phyloP scores from a whole-genome alignment of 2,113 vertebrate species.

The Dipodomys merriami region DNA sequence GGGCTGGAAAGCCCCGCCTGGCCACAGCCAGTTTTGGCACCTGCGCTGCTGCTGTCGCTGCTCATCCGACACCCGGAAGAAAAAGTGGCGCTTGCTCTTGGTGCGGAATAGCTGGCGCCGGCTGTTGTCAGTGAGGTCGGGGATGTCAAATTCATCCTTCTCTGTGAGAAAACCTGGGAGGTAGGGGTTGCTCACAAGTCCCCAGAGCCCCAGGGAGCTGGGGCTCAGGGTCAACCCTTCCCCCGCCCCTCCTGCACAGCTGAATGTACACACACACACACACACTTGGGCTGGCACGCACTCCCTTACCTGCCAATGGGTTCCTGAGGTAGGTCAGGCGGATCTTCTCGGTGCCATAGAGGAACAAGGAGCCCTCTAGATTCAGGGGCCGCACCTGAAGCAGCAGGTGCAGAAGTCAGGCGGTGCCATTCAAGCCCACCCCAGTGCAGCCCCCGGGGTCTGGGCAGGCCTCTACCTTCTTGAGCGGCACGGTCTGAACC shows the following conservation, averaged over 20 bases:
- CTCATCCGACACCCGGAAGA: constrained; percentile 83
- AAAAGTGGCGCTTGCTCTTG: constrained; percentile 84
- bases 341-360: constrained; percentile 83
- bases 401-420: constrained; percentile 12
- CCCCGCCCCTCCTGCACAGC: neutral
- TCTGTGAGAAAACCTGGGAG: constrained; percentile 65
- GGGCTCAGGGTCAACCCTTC: neutral
- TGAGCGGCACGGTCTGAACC: constrained; percentile 84
- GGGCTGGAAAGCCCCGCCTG: neutral
- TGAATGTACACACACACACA: neutral
- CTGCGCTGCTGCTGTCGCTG: constrained; percentile 82
- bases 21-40: neutral
- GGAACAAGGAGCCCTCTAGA: constrained; percentile 82
- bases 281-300: no score
- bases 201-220: neutral
- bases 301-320: constrained; percentile 80
- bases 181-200: neutral
- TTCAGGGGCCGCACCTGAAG: constrained; percentile 84
- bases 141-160: constrained; percentile 84
- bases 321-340: constrained; percentile 85
- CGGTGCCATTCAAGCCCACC: rapidly evolving
- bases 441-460: neutral
- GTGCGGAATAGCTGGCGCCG: constrained; percentile 83
- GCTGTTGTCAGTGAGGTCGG: constrained; percentile 83
- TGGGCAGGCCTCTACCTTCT: constrained; percentile 77